Conservation (phyloP, 2,888 invertebrate genomes). For the Drosophila sordidula region DNA sequence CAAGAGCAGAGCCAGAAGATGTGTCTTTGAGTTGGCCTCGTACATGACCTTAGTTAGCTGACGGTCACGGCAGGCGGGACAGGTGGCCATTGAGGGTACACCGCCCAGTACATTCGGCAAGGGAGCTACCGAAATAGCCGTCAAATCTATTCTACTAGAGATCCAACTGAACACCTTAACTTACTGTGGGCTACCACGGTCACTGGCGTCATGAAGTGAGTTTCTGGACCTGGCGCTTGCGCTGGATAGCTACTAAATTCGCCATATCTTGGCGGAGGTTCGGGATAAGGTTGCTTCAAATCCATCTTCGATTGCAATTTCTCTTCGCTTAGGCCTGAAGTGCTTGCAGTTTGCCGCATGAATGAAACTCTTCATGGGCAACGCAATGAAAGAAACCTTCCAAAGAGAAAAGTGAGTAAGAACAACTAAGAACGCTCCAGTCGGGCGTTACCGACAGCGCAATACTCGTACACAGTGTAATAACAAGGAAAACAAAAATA, state of each 20-base stretch:
- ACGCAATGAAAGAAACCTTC: neutral
- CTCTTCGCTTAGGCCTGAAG: neutral
- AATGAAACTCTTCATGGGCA: neutral
- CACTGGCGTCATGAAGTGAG: neutral
- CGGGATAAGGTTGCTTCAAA: neutral
- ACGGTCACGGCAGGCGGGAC: conserved; percentile 52
- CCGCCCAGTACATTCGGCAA: conserved; percentile 5
- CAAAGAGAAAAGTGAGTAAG: neutral
- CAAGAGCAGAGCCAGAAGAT: conserved; percentile 49
- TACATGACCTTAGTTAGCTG: conserved; percentile 32
- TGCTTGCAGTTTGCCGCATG: neutral
- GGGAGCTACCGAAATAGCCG: neutral
- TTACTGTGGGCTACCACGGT: neutral
- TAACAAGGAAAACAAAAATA: too few relatives aligned
- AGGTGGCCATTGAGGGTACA: conserved; percentile 24
- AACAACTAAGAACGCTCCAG: too few relatives aligned
- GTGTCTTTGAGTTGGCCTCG: conserved; percentile 51
- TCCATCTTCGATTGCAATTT: conserved; percentile 1
- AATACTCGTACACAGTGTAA: too few relatives aligned
- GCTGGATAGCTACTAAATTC: neutral
- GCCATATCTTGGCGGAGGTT: conserved; percentile 2
- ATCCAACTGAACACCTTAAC: neutral
- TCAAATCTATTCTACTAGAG: too few relatives aligned
- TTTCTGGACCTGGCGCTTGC: neutral
- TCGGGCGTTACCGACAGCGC: too few relatives aligned